Base-by-base conservation (phyloP, 2,888 invertebrate species). In the Cecidostiba fungosa region DNA sequence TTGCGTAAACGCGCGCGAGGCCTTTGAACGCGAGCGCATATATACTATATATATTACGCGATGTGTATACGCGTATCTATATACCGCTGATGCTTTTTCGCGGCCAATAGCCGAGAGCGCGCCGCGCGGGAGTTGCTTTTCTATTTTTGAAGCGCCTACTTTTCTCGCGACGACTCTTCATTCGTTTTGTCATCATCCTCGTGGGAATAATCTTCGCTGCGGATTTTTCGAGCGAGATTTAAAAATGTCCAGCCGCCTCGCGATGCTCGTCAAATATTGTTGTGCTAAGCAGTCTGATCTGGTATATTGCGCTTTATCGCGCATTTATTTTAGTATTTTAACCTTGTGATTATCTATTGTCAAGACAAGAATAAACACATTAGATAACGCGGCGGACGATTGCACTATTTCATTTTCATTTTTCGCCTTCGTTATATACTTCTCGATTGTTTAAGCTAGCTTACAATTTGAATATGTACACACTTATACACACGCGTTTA, bases 91-190 rank as follows among this genome's bases (percentile, higher is more conserved):
- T 12, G 39, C 39, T 62, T 73, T n/a, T 62, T 73, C 79, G 82
- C 82, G 59, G 59, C 23, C n/a, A 19, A 10, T 43, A 43, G 10
- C 23, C 26, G 32, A 10, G 66, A 47, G 66, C 77, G 54, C 59
- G 36, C 62, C 62, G 80, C 72, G n/a, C 39, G 54, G 19, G 78
- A 79, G 14, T 77, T 80, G 43, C 43, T 43, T 10, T 81, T 84
- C 84, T 84, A 81, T 77, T 86, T 86, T 81, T 39, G 81, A 80
- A 81, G 77, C 70, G 80, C 81, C 84, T 84, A 74, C 77, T 86
- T 86, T 84, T 69, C 84, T 59, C 43, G 43, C 43, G 43, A 43
- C 43, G 12, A 43, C 10, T 47, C 72, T 26, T 3, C 39, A 16
- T 36, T 5, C 19, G 54, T 43, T 43, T 43, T 43, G 2, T 43